A percentile compares a stretch with the other conserved stretches of the same genome.
Evolutionary conservation across 2,888 invertebrate genomes (phyloP).

Genomic region (Thera obeliscata): DNA sequence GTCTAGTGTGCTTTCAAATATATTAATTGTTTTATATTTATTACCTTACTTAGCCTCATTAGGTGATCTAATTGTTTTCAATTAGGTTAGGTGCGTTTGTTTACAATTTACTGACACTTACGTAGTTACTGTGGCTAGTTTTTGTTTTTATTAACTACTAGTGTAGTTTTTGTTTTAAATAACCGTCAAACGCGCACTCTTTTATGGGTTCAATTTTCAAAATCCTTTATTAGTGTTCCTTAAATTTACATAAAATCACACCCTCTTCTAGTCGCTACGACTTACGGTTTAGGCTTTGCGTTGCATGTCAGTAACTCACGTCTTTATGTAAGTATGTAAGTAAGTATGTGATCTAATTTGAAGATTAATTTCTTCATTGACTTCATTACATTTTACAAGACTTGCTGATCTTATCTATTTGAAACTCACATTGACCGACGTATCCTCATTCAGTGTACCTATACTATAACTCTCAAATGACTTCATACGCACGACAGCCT

Average conservation of each 20-base stretch:
- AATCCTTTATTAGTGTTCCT: too few relatives aligned
- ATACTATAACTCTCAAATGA: neutral
- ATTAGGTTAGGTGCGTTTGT: conserved; percentile 21
- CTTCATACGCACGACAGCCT: neutral
- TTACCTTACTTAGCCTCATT: conserved; percentile 27
- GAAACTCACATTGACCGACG: neutral
- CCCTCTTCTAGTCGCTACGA: too few relatives aligned
- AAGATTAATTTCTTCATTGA: too few relatives aligned
- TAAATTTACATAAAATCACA: too few relatives aligned
- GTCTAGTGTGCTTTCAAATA: conserved; percentile 21
- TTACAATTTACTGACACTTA: conserved; percentile 6
- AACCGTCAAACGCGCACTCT: too few relatives aligned
- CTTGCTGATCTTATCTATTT: neutral
- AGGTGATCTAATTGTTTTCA: conserved; percentile 14
- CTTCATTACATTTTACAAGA: too few relatives aligned
- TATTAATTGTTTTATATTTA: conserved; percentile 18
- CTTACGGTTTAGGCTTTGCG: too few relatives aligned
- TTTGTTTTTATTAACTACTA: neutral
- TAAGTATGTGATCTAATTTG: too few relatives aligned
- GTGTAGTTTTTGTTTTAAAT: too few relatives aligned
- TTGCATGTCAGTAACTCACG: too few relatives aligned
- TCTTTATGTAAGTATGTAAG: too few relatives aligned
- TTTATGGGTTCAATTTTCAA: too few relatives aligned
- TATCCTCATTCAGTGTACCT: neutral
- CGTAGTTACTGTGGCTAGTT: neutral